Evolutionary conservation across 2,888 invertebrate genomes (phyloP).

Genomic region (Drosophila neonasuta): DNA sequence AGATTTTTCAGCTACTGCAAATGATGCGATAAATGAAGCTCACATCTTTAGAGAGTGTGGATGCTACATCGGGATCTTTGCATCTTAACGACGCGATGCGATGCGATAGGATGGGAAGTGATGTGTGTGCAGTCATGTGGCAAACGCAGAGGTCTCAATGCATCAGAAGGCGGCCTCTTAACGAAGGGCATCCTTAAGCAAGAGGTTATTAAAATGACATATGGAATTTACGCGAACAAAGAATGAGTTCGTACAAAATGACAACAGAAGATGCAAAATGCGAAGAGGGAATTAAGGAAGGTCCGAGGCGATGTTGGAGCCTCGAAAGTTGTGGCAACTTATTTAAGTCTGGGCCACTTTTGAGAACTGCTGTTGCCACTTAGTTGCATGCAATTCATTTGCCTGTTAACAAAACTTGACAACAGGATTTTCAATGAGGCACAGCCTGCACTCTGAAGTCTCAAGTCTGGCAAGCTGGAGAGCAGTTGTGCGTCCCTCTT

Average conservation of each 20-base stretch:
- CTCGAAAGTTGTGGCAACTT: conserved; percentile 52
- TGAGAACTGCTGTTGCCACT: conserved; percentile 54
- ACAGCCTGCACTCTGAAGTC: neutral
- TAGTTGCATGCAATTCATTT: conserved; percentile 61
- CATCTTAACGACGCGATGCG: conserved; percentile 33
- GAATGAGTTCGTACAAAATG: conserved; percentile 38
- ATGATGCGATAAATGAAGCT: conserved; percentile 66
- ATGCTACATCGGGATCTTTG: conserved; percentile 8
- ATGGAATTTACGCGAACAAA: conserved; percentile 62
- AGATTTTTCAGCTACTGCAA: conserved; percentile 57
- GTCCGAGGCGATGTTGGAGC: conserved; percentile 7
- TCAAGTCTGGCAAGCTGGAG: neutral
- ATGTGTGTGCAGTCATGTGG: conserved; percentile 42
- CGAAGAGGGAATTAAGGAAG: neutral
- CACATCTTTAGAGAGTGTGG: conserved; percentile 36
- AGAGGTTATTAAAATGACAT: conserved; percentile 61
- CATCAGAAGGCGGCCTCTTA: conserved; percentile 24
- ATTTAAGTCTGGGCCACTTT: conserved; percentile 43
- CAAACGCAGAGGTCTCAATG: conserved; percentile 57
- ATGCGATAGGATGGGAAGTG: conserved; percentile 7
- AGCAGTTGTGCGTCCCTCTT: neutral
- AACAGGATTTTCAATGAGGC: conserved; percentile 16
- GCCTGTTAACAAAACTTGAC: conserved; percentile 57
- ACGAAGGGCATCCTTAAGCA: conserved; percentile 36
- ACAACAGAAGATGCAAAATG: conserved; percentile 27